Evolutionary conservation across 2,797 vertebrate genomes (phyloP), one percentile per base, ranked within the genome.

Genomic region (Helostoma temminkii): DNA sequence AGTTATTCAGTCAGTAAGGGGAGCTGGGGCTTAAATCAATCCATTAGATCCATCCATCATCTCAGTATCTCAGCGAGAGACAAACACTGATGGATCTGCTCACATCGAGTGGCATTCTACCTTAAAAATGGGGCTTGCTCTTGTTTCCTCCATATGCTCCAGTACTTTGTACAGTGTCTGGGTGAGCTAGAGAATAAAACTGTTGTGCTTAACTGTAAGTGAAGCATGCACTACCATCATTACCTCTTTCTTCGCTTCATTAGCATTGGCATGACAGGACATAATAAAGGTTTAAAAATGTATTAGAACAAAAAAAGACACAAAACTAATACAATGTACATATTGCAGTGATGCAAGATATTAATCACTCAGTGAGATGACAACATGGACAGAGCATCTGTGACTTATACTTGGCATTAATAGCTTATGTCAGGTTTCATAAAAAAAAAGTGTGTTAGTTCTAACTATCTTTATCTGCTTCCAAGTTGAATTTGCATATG

Each of bases 41-140:
- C 87, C 88, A 92, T 92, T 88, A 91, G 78, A 88, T 81, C 76
- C 90, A 92, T 93, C 90, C 88, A 81, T 92, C 91, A 93, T 91
- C 79, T 84, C 78, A 21, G 79, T 92, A 92, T 92, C 91, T 88
- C 83, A 68, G 87, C 49, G 62, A 87, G 87, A 89, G 91, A 89
- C 83, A 83, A 83, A 87, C 88, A 59, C 80, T 93, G 92, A 93
- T 92, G 88, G 85, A 91, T 91, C 75, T 77, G 71, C 73, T 77
- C 87, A 71, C 85, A 77, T 80, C 72, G 42, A 79, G 86, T 80
- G 81, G 86, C 79, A 64, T 67, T 66, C 78, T 70, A 77, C 77
- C 83, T 86, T 76, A 74, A 81, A 85, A 83, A 81, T 37, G 58
- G 46, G 76, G 34, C 49, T 72, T 15, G 46, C 56, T 71, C 74